Evolutionary conservation across 2,888 invertebrate species (phyloP), one percentile per base, ranked within the genome.

Genomic region (Temnothorax unifasciatus): DNA sequence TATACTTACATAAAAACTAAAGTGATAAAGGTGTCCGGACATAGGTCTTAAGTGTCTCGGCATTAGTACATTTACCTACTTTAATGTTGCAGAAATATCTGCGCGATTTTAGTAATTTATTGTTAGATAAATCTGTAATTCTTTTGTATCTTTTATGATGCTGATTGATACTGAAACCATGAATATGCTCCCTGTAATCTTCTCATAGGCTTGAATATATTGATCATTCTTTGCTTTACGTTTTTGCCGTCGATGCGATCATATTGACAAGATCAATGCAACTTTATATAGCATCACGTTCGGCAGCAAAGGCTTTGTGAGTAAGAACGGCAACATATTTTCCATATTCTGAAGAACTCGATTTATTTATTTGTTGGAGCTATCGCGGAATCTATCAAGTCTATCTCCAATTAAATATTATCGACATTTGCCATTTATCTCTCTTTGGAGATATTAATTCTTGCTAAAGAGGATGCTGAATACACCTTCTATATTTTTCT

Each of bases 111-210:
- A 21, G 9, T 21, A 15, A 50, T 25, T 34, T 47, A 4, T 5
- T 29, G 3, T 34, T 34, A 34, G 34, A 18, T 18, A 34, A 1
- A 11, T 76, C 4, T 41, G 9, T 25, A 64, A 8, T 34, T 52
- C 25, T 52, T 47, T 61, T 13, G 18, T 59, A 41, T 18, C 2
- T 11, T 52, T 21, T 64, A 3, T 21, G 34, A 74, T 34, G 1
- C 15, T 18, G 15, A 74, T 59, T 59, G 18, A 76, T 76, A 38
- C 6, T 6, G 13, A 47, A 0, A n/a, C 5, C 18, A 25, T 41
- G 25, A 66, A 25, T 76, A 41, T 66, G 15, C 77, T 68, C 44
- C 0, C n/a, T 44, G 15, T 44, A 57, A 77, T 54, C n/a, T 63
- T 38, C 25, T 57, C 21, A 6, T 41, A 2, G 44, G 9, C 21